Base-by-base conservation (phyloP, 1,140 invertebrate genomes). In the Lordiphosa collinella region DNA sequence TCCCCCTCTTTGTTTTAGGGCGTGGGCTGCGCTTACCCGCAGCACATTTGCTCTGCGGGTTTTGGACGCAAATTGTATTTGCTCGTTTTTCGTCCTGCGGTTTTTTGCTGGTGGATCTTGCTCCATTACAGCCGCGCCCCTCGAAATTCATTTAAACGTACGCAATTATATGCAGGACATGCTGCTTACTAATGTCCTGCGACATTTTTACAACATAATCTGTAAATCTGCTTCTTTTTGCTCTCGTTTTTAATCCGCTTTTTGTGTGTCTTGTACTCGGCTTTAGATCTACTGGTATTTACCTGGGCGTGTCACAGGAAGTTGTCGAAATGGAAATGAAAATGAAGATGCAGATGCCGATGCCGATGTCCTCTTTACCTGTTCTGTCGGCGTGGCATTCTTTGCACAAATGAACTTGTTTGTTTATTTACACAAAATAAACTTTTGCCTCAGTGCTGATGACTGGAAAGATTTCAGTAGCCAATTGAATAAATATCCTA, bases 241-340 rank as follows among this genome's bases (percentile, higher is more conserved):
- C 52, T 67, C 35, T 58, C 22, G 29, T 16, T 32, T 14, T 11
- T 82, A 82, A 82, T 67, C 76, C 78, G 58, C 78, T 67, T 80
- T 65, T 40, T 58, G 40, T 50, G 65, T 36, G 31, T 34, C 29
- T 13, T 56, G 25, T 8, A 29, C 44, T 25, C 70, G 59, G 76
- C 66, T 82, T 80, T 71, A 82, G 52, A 8, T 44, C 52, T 50
- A 22, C 55, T 65, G 75, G 70, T 75, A 60, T 41, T 76, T 76
- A 50, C 22, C 50, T 59, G 72, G 76, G 76, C 76, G 76, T 82
- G 72, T 72, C 78, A 84, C 76, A 75, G 76, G 76, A 82, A 84
- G 72, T 79, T 34, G 40, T 38, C 29, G 40, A 34, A 12, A 44
- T 18, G 34, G 43, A 56, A 52, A 35, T 48, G 46, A 7, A 35